phyloP scores from a whole-genome alignment of 2,113 vertebrate genomes.

The Lepidothrix coronata region DNA sequence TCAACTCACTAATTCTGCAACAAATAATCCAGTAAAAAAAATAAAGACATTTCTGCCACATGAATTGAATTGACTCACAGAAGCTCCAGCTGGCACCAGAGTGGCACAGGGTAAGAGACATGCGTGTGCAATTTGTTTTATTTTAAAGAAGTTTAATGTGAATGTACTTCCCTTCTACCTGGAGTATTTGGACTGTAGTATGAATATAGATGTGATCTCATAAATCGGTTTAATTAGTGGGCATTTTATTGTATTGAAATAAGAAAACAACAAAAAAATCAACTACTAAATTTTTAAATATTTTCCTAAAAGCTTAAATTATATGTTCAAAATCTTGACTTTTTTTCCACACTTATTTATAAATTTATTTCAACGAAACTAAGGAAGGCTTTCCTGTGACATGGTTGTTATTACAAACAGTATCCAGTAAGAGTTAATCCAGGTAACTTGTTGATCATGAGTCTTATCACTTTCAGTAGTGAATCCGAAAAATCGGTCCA shows the following conservation, averaged over 20 bases:
- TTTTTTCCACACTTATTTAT: not conserved
- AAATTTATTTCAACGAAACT: not conserved
- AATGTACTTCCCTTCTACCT: not conserved
- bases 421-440: not conserved
- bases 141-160: not conserved
- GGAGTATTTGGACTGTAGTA: not conserved
- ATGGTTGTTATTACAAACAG: not conserved
- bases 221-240: not conserved
- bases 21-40: not conserved
- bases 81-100: not conserved
- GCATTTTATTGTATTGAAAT: not conserved
- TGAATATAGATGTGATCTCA: not conserved
- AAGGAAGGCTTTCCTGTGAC: not conserved
- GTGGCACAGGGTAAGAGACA: not conserved
- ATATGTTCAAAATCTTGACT: not conserved
- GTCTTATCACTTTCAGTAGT: not conserved
- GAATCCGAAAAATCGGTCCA: no score
- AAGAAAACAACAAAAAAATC: not conserved
- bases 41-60: not conserved
- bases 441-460: not conserved
- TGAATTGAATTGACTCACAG: not conserved
- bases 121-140: not conserved
- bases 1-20: not conserved
- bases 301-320: not conserved
- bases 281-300: not conserved